Evolutionary conservation across 1,140 invertebrate species (phyloP).

Genomic region (Onthophagus taurus): DNA sequence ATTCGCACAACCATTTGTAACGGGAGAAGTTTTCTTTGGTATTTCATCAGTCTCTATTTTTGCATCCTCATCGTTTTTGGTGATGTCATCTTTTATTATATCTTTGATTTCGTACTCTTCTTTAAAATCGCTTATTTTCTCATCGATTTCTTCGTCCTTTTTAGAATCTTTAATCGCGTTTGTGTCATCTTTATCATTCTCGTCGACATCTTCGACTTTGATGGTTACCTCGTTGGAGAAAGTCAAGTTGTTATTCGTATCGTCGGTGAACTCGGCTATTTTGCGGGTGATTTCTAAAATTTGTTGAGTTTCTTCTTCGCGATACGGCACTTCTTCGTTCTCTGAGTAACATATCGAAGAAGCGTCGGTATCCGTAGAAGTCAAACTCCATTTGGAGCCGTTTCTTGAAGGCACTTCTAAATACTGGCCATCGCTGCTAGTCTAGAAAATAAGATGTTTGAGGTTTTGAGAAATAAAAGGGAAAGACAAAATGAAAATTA

Average conservation of each 20-base stretch:
- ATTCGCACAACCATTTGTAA: too few species aligned
- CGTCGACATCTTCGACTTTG: conserved; percentile 13
- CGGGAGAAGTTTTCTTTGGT: too few species aligned
- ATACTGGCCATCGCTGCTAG: conserved; percentile 7
- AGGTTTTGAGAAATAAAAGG: neutral
- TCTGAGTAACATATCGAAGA: conserved; percentile 12
- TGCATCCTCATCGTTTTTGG: neutral
- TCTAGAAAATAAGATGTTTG: conserved; percentile 6
- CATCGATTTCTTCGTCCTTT: neutral
- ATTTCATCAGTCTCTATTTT: neutral
- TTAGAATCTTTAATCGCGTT: neutral
- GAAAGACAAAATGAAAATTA: too few species aligned
- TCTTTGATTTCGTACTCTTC: neutral
- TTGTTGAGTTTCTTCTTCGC: conserved; percentile 10
- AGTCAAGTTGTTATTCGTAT: conserved; percentile 16
- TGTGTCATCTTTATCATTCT: conserved; percentile 11
- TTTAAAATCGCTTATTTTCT: neutral
- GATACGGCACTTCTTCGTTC: too few species aligned
- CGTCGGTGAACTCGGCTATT: conserved; percentile 15
- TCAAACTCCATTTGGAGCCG: conserved; percentile 22
- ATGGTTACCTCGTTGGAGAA: conserved; percentile 1
- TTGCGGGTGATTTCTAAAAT: conserved; percentile 14
- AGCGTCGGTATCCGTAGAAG: conserved; percentile 20
- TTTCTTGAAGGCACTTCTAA: neutral
- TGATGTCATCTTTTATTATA: neutral